Conservation (phyloP, 1,140 invertebrate species). For the Paraescarpia echinospica region DNA sequence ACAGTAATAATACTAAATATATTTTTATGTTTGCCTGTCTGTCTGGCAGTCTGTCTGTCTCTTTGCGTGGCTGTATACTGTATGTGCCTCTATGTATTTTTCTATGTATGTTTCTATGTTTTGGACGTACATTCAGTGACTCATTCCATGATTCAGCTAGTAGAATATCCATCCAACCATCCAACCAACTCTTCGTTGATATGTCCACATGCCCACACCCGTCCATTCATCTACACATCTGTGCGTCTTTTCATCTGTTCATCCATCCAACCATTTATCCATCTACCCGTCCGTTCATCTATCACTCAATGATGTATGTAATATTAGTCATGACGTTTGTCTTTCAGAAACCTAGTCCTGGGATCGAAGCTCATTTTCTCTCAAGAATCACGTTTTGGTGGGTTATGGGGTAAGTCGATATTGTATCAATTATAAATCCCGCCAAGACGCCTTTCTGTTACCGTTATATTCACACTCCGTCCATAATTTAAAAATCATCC, state of each 20-base stretch:
- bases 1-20: too few species aligned
- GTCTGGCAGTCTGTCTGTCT: neutral
- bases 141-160: too few species aligned
- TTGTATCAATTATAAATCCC: neutral
- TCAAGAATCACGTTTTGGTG: neutral
- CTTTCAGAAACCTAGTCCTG: neutral
- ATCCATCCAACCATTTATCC: too few species aligned
- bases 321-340: neutral
- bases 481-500: too few species aligned
- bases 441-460: too few species aligned
- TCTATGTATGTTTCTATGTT: too few species aligned
- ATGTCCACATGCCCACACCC: neutral
- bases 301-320: neutral
- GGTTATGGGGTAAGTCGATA: neutral
- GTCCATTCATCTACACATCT: neutral
- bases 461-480: too few species aligned
- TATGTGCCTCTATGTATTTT: too few species aligned
- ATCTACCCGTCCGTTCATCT: neutral
- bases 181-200: neutral
- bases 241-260: too few species aligned
- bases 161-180: neutral
- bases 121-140: too few species aligned
- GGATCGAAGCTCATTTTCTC: neutral
- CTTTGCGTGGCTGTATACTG: too few species aligned
- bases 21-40: neutral